phyloP scores from a whole-genome alignment of 2,888 invertebrate species.

The Labia minor region DNA sequence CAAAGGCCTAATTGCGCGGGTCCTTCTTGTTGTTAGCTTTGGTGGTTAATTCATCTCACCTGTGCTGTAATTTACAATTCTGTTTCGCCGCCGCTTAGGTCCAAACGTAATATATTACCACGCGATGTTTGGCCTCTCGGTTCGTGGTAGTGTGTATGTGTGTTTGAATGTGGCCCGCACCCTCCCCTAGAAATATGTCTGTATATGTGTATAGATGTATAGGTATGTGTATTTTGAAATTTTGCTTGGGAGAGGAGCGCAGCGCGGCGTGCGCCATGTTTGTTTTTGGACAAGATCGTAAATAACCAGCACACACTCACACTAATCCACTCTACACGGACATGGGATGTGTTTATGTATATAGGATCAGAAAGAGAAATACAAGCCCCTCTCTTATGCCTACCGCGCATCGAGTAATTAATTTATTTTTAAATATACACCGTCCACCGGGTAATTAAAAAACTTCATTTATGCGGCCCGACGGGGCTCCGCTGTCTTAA shows the following conservation, averaged over 20 bases:
- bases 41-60: conserved; percentile 8
- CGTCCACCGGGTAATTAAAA: neutral
- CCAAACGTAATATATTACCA: conserved; percentile 1
- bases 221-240: neutral
- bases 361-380: neutral
- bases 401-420: conserved; percentile 1
- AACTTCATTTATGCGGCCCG: conserved; percentile 1
- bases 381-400: neutral
- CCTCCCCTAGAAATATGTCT: neutral
- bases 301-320: neutral
- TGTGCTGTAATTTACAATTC: conserved; percentile 7
- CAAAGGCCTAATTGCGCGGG: conserved; percentile 7
- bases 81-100: neutral
- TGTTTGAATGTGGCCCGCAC: neutral
- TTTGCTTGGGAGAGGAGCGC: neutral
- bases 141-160: neutral
- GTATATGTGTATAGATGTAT: too few relatives aligned
- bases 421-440: conserved; percentile 13
- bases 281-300: conserved; percentile 13
- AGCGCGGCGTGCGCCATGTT: neutral
- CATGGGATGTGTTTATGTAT: neutral
- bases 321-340: neutral
- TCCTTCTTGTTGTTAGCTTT: neutral
- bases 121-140: neutral
- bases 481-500: neutral